phyloP scores from a whole-genome alignment of 2,113 vertebrate genomes.

The Corythornis madagascariensis region DNA sequence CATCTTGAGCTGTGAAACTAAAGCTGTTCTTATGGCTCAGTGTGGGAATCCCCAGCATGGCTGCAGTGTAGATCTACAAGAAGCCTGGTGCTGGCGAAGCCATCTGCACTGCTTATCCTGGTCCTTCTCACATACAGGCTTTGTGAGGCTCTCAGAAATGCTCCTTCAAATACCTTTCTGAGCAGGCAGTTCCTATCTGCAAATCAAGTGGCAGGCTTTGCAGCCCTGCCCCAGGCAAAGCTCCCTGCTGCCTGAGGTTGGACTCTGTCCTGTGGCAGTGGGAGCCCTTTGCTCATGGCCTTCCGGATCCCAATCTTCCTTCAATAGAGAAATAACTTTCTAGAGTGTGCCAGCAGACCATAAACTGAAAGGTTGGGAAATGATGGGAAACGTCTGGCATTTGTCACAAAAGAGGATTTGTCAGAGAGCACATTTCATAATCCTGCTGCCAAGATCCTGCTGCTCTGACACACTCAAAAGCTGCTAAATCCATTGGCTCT shows the following conservation, averaged over 20 bases:
- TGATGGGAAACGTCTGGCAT: slow-evolving; percentile 25
- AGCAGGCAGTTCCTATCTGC: background rate
- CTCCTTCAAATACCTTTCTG: slow-evolving; percentile 28
- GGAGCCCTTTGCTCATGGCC: background rate
- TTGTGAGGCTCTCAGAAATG: background rate
- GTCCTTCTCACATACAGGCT: background rate
- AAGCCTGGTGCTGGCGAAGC: background rate
- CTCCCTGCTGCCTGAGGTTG: fast-evolving
- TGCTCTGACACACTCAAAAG: slow-evolving; percentile 2
- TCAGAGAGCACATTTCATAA: background rate
- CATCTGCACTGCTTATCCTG: background rate
- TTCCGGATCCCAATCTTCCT: slow-evolving; percentile 1
- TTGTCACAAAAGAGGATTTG: slow-evolving; percentile 59
- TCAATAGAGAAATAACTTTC: slow-evolving; percentile 14
- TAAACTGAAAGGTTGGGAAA: slow-evolving; percentile 31
- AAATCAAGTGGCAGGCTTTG: background rate
- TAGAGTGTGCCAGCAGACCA: slow-evolving; percentile 14
- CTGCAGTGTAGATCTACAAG: fast-evolving
- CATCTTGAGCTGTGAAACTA: background rate
- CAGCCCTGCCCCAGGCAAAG: background rate
- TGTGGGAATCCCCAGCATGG: background rate
- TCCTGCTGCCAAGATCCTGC: slow-evolving; percentile 37
- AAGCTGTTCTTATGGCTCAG: background rate
- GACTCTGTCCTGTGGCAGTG: background rate
- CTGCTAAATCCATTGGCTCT: background rate